phyloP scores from a whole-genome alignment of 2,797 vertebrate species.

The Cyclura pinguis region DNA sequence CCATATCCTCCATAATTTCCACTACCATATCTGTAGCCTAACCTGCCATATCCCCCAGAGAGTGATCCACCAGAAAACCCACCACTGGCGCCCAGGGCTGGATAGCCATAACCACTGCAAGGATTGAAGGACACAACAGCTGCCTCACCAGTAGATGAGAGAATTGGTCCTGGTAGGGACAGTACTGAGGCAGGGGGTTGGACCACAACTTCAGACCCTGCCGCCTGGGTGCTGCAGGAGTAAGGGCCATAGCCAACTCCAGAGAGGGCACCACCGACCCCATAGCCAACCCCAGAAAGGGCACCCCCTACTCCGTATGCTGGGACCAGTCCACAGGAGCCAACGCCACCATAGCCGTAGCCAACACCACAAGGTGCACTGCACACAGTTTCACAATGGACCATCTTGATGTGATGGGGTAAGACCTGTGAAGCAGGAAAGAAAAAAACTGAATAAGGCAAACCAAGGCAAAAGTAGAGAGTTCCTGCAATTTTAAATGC shows the following conservation, averaged over 20 bases:
- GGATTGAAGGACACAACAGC: background rate
- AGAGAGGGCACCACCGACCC: background rate
- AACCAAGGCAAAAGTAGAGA: too few species aligned
- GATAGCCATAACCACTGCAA: background rate
- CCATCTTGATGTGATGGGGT: background rate
- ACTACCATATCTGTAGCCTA: conserved; percentile 16
- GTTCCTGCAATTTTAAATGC: too few species aligned
- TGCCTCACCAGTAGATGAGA: background rate
- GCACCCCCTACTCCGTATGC: background rate
- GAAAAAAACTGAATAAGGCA: background rate
- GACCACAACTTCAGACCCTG: conserved; percentile 12
- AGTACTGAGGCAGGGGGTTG: background rate
- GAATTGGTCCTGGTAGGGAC: conserved; percentile 2
- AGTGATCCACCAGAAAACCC: background rate
- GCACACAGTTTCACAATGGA: background rate
- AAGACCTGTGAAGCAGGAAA: background rate
- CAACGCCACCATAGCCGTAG: background rate
- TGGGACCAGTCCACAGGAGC: background rate
- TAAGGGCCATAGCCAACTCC: background rate
- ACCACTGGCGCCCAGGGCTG: background rate
- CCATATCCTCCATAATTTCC: background rate
- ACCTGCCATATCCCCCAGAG: background rate
- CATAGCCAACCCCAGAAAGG: background rate
- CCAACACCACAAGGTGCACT: background rate
- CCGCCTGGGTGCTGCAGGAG: background rate